Evolutionary conservation across 2,797 vertebrate species (phyloP).

Genomic region (Parambassis ranga): DNA sequence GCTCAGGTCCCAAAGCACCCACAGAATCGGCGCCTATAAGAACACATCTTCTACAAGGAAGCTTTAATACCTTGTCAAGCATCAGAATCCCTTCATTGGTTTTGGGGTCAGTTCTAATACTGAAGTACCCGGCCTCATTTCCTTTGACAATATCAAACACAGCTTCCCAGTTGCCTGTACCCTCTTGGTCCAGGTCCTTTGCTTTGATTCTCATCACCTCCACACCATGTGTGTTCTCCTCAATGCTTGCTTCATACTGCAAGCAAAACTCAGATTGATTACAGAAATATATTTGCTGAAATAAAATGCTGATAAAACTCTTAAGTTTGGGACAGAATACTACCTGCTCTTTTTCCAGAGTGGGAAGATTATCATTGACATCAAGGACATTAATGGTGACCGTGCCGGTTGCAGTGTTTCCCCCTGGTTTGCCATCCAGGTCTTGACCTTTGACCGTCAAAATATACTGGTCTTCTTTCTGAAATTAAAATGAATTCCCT

Average conservation of each 20-base stretch:
- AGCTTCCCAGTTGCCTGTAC: constrained; percentile 84
- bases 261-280: constrained; percentile 23
- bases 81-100: constrained; percentile 90
- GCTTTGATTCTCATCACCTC: constrained; percentile 89
- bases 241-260: constrained; percentile 83
- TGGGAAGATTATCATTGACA: constrained; percentile 91
- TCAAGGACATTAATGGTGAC: constrained; percentile 84
- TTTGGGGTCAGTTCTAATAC: constrained; percentile 82
- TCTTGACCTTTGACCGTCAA: constrained; percentile 85
- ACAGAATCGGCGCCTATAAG: no score
- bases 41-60: no score
- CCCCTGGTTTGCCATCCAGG: constrained; percentile 63
- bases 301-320: no score
- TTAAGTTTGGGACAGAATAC: neutral
- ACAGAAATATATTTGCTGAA: no score
- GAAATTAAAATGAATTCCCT: constrained; percentile 22
- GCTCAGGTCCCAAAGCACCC: no score
- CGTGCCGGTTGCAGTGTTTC: constrained; percentile 65
- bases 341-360: constrained; percentile 72
- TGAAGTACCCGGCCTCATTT: constrained; percentile 90
- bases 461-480: constrained; percentile 73
- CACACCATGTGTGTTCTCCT: constrained; percentile 85
- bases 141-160: constrained; percentile 86
- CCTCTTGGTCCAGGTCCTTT: constrained; percentile 80
- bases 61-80: constrained; percentile 90